Percentiles rank a stretch among this genome's conserved stretches.
These are phyloP conservation scores for Pachyramphus minor DNA, from an alignment of 2,113 vertebrate species.

Conservation along the genomic window DNA sequence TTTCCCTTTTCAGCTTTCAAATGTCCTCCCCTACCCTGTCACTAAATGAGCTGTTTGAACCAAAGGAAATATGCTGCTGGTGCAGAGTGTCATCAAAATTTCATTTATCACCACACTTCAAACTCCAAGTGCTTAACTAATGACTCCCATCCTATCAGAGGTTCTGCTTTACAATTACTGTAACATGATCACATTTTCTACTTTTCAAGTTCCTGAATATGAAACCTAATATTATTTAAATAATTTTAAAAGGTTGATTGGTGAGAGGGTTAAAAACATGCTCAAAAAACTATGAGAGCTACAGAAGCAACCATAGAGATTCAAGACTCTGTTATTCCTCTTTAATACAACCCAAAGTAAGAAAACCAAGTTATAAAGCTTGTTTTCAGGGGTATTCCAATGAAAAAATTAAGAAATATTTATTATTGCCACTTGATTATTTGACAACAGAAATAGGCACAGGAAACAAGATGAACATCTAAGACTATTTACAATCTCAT, in stretches of 20 bases:
- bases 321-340: not conserved
- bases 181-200: not conserved
- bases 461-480: not conserved
- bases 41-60: not conserved
- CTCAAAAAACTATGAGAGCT: not conserved
- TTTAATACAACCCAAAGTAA: not conserved
- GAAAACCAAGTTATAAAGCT: not conserved
- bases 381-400: not conserved
- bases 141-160: not conserved
- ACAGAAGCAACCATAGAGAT: not conserved
- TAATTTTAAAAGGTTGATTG: not conserved
- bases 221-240: not conserved
- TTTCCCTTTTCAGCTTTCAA: not conserved
- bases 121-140: not conserved
- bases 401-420: not conserved
- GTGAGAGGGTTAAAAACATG: not conserved
- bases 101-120: not conserved
- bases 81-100: not conserved
- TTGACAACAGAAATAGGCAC: not conserved
- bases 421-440: not conserved
- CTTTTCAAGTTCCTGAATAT: not conserved
- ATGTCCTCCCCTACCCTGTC: not conserved
- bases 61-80: not conserved
- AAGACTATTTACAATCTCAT: not conserved
- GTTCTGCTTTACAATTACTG: not conserved